Percentiles rank a stretch among this genome's conserved stretches.
phyloP scores from a whole-genome alignment of 2,113 vertebrate genomes.

The Plestiodon gilberti region DNA sequence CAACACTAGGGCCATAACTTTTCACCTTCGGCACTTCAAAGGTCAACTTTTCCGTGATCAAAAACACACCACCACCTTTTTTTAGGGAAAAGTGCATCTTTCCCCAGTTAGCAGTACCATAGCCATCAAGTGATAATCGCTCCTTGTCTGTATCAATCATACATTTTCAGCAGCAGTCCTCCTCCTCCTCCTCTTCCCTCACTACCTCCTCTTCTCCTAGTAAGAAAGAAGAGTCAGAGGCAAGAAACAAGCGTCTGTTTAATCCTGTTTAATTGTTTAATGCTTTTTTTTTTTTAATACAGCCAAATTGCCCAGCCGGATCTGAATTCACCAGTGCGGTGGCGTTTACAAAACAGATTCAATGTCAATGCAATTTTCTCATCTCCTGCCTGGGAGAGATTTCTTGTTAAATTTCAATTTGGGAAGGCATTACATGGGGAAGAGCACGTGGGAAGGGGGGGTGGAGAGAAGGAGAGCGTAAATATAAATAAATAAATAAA shows the following conservation, averaged over 20 bases:
- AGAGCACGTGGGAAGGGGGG: no score
- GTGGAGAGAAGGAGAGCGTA: no score
- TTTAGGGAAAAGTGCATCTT: no score
- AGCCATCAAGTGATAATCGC: background rate
- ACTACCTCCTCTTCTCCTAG: constrained; percentile 27
- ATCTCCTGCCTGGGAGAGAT: background rate
- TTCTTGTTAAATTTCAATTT: background rate
- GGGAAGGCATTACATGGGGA: constrained; percentile 52
- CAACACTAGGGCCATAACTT: no score
- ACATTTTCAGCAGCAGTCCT: constrained; percentile 51
- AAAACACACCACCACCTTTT: no score
- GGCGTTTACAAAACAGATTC: constrained; percentile 60
- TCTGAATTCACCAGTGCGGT: constrained; percentile 67
- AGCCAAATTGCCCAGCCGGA: constrained; percentile 68
- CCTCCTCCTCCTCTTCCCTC: constrained; percentile 8
- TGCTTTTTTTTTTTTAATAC: no score
- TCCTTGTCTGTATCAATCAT: constrained; percentile 55
- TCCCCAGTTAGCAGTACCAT: no score
- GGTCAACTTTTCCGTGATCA: no score
- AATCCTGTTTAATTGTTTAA: constrained; percentile 69
- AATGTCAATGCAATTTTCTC: constrained; percentile 1
- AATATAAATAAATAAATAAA: no score
- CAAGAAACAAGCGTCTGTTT: constrained; percentile 49
- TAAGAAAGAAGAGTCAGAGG: background rate
- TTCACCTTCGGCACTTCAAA: background rate